A percentile compares a stretch with the other conserved stretches of the same genome.
phyloP scores from a whole-genome alignment of 2,888 invertebrate genomes.

The Calliphora vomitoria region DNA sequence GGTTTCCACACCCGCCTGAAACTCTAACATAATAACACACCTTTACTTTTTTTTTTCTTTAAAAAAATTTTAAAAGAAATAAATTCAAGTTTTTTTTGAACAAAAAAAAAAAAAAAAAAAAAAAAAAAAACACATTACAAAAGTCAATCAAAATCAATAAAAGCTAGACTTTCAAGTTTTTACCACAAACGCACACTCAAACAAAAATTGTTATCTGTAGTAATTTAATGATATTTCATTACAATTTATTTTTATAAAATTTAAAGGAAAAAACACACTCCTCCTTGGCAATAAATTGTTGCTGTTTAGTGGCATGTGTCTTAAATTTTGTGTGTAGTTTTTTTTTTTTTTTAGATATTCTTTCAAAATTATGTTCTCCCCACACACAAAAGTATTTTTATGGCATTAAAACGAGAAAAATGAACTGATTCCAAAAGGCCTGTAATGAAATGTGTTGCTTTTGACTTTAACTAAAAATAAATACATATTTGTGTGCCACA shows the following conservation, averaged over 20 bases:
- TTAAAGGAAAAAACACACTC: neutral
- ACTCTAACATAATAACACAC: constrained; percentile 3
- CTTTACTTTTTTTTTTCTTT: constrained; percentile 2
- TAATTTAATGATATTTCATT: too few species aligned
- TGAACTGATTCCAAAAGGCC: constrained; percentile 54
- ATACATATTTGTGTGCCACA: constrained; percentile 46
- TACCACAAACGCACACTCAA: neutral
- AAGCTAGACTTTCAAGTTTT: constrained; percentile 8
- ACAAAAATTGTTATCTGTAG: constrained; percentile 4
- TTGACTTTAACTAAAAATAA: constrained; percentile 60
- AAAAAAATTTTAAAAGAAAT: neutral
- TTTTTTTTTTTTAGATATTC: constrained; percentile 10
- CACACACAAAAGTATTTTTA: constrained; percentile 61
- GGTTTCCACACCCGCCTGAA: constrained; percentile 20
- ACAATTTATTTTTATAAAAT: too few species aligned
- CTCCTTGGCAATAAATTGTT: constrained; percentile 47
- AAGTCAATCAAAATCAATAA: constrained; percentile 47
- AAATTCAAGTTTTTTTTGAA: constrained; percentile 7
- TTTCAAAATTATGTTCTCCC: constrained; percentile 57
- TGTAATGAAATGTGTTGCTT: constrained; percentile 44
- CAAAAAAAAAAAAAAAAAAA: neutral
- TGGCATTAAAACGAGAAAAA: constrained; percentile 32
- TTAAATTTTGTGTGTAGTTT: neutral
- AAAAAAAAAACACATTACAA: neutral
- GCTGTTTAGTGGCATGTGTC: constrained; percentile 34